Base-by-base conservation (phyloP, 2,113 vertebrate species). In the Crotalus tigris region DNA sequence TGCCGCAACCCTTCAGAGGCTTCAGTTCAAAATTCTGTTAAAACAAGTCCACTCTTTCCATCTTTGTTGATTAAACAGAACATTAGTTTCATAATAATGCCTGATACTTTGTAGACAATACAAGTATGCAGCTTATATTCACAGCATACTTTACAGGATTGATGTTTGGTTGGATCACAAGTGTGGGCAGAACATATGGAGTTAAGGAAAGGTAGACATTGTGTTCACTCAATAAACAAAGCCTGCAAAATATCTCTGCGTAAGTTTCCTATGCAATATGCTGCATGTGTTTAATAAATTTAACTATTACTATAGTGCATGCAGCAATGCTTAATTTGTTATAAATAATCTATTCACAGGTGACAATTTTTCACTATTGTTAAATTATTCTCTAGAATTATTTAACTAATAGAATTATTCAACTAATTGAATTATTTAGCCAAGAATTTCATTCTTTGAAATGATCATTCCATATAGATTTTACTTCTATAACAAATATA, bases 321-420 rank as follows among this genome's bases (percentile, higher is more conserved):
- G 57, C 33, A 39, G 57, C 15, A 88, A 19, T 12, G 39, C 91
- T 95, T 54, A 17, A 91, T 91, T 94, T 94, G 29, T 1, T 93
- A 1, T 24, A 92, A 89, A 90, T 92, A 58, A 39, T 81, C 15
- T 39, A 81, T 81, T 39, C 33, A 10, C 33, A 44, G 24, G 59
- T 44, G 51, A 11, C 49, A 15, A 4, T 44, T 11, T 92, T 55
- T 53, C 54, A 24, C 53, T 54, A 51, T 3, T 58, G 7, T 26
- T 4, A 0, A 91, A 94, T 95, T 29, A 90, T 12, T 13, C 90
- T 54, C 21, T 61, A 24, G 81, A 93, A 87, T 61, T 93, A 89
- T 24, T 53, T 11, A 33, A 39, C 33, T 49, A 46, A 87, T 55
- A 10, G 19, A 93, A 87, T 61, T 93, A 89, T 24, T 53, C 17